phyloP scores from a whole-genome alignment of 2,797 vertebrate genomes.

The Paguma larvata region DNA sequence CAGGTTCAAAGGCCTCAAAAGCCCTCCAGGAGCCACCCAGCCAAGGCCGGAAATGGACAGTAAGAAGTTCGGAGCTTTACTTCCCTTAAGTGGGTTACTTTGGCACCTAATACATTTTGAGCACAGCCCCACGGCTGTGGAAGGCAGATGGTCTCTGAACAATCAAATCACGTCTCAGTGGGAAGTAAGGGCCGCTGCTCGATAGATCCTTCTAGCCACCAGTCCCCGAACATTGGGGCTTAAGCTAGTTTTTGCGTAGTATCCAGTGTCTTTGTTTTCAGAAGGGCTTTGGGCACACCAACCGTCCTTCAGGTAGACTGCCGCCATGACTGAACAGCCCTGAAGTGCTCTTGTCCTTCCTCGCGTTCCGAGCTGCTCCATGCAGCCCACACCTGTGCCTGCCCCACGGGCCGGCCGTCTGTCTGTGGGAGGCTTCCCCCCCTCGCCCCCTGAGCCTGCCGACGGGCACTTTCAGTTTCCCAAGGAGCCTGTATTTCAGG shows the following conservation, averaged over 20 bases:
- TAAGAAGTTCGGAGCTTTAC: background rate
- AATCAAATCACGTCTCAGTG: background rate
- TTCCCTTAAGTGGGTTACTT: background rate
- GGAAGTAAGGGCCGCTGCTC: background rate
- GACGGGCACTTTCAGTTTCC: background rate
- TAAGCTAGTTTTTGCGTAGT: background rate
- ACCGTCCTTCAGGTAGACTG: background rate
- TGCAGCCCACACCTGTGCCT: accelerated
- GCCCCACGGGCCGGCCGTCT: accelerated
- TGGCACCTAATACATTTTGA: background rate
- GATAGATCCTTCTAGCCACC: background rate
- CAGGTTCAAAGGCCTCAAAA: background rate
- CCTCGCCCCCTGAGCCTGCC: background rate
- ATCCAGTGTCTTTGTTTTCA: background rate
- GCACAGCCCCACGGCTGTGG: background rate
- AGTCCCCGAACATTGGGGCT: background rate
- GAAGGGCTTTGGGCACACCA: too few relatives aligned
- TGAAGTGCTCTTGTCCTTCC: background rate
- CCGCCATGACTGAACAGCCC: background rate
- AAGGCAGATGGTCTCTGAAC: background rate
- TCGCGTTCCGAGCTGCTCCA: background rate
- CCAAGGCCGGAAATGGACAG: background rate
- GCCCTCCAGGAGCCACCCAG: background rate
- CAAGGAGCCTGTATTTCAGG: background rate
- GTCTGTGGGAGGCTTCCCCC: background rate